A percentile compares a stretch with the other conserved stretches of the same genome.
phyloP scores from a whole-genome alignment of 2,888 invertebrate genomes.

The Agrypnus murinus region DNA sequence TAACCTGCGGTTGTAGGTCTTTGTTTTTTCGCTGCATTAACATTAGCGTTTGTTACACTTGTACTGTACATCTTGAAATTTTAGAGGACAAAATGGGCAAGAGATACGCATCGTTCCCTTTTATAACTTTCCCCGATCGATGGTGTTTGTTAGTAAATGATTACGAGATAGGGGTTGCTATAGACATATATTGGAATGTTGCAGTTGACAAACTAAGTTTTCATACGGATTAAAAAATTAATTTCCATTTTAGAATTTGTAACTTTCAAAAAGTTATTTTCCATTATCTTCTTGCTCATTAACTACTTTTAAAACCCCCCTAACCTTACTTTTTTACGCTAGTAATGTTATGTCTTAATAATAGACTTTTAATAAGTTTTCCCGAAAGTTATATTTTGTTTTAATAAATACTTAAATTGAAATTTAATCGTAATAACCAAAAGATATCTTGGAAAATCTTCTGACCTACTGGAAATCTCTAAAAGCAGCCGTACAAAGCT shows the following conservation, averaged over 20 bases:
- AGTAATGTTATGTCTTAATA: no score
- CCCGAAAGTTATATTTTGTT: no score
- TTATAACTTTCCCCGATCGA: constrained; percentile 58
- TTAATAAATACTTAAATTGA: background rate
- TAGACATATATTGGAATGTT: constrained; percentile 32
- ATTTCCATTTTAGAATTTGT: no score
- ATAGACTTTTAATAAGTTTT: no score
- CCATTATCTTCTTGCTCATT: no score
- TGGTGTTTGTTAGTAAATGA: constrained; percentile 47
- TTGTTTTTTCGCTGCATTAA: constrained; percentile 54
- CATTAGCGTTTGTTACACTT: constrained; percentile 50
- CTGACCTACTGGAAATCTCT: constrained; percentile 46
- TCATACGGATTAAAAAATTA: no score
- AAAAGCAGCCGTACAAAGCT: constrained; percentile 57
- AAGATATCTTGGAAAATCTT: constrained; percentile 2
- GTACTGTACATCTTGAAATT: constrained; percentile 58
- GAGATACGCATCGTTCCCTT: constrained; percentile 34
- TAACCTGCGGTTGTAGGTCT: constrained; percentile 62
- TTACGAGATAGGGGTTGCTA: constrained; percentile 39
- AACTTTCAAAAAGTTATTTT: no score
- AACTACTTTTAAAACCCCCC: no score
- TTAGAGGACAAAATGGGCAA: constrained; percentile 34
- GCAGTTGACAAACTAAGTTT: constrained; percentile 37
- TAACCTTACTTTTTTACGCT: no score
- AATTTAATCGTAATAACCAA: no score